Percentiles rank a stretch among this genome's conserved stretches.
These are phyloP conservation scores for Hyposoter dolosus DNA, from an alignment of 2,888 invertebrate genomes.

Conservation along the genomic window DNA sequence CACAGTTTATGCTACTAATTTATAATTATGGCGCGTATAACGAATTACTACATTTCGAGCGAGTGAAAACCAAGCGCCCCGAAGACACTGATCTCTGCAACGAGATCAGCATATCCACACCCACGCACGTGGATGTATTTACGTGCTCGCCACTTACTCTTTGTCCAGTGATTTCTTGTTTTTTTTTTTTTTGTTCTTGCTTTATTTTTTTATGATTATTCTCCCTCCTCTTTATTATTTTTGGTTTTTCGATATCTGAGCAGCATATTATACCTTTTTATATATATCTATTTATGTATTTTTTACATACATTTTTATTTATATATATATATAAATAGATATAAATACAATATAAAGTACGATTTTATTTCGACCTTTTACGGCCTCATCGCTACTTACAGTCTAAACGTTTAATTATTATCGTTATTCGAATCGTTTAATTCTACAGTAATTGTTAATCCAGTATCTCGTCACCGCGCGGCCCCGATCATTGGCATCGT, in stretches of 20 bases:
- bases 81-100: constrained; percentile 59
- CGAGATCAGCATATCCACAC: constrained; percentile 60
- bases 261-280: constrained; percentile 64
- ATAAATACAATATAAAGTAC: constrained; percentile 70
- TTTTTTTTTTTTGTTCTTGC: constrained; percentile 18
- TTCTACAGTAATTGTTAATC: constrained; percentile 59
- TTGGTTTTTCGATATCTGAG: constrained; percentile 68
- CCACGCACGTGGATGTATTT: constrained; percentile 51
- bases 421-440: constrained; percentile 69
- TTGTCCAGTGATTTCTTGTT: constrained; percentile 6
- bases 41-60: constrained; percentile 50
- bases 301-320: constrained; percentile 57
- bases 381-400: constrained; percentile 72
- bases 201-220: constrained; percentile 19
- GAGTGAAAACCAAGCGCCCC: constrained; percentile 66
- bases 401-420: constrained; percentile 69
- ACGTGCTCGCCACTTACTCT: constrained; percentile 41
- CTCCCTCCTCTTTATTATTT: constrained; percentile 39
- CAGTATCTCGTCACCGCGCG: constrained; percentile 64
- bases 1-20: constrained; percentile 64
- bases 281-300: constrained; percentile 33
- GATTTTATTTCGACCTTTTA: constrained; percentile 59
- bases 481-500: constrained; percentile 52
- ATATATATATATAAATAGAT: constrained; percentile 60
- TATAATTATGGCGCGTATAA: constrained; percentile 59